A percentile compares a stretch with the other conserved stretches of the same genome.
Evolutionary conservation across 2,888 invertebrate species (phyloP).

Genomic region (Acanthosepion lycidas): DNA sequence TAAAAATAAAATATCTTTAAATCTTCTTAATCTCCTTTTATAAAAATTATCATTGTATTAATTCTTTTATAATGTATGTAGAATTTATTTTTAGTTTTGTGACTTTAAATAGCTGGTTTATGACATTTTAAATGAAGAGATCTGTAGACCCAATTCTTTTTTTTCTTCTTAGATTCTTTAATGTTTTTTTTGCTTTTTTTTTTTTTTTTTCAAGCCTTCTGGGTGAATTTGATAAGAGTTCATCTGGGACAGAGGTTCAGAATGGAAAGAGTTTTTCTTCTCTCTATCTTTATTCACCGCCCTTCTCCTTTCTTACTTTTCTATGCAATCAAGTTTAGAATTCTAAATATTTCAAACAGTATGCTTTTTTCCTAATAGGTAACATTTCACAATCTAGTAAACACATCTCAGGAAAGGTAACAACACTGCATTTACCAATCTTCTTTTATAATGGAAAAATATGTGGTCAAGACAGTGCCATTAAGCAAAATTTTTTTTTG

Average conservation of each 20-base stretch:
- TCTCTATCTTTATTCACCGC: background rate
- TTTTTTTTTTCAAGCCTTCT: background rate
- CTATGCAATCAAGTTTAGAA: background rate
- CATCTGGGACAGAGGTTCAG: background rate
- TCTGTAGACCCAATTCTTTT: background rate
- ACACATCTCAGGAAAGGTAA: background rate
- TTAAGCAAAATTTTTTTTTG: too few species aligned
- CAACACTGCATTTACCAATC: background rate
- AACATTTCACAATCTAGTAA: background rate
- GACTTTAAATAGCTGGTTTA: background rate
- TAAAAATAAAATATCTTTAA: too few species aligned
- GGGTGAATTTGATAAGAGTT: background rate
- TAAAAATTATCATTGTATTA: background rate
- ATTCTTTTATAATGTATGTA: background rate
- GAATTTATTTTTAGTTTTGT: background rate
- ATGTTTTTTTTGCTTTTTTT: background rate
- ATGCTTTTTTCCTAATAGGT: background rate
- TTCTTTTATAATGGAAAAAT: background rate
- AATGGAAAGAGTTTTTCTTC: background rate
- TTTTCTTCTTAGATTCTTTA: background rate
- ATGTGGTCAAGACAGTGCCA: background rate
- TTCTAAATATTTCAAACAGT: background rate
- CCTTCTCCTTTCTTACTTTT: background rate
- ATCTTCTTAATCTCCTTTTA: too few species aligned
- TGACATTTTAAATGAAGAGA: background rate